These are phyloP conservation scores for Muntiacus reevesi DNA, from an alignment of 2,113 vertebrate species.

Conservation along the genomic window DNA sequence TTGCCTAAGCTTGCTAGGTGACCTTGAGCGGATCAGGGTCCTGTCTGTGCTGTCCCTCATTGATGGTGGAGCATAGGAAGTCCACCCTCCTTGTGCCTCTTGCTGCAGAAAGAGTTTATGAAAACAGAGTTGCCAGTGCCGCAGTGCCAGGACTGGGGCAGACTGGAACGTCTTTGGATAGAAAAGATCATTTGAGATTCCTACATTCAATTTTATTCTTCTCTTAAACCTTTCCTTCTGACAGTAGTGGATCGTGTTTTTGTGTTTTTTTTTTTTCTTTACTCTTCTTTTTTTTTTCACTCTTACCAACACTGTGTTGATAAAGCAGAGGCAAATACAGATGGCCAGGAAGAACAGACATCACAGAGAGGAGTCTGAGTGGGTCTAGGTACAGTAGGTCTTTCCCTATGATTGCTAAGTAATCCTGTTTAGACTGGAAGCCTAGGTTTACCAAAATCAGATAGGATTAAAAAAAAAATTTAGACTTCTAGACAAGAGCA, in stretches of 20 bases:
- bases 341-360: no score
- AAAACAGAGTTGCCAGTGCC: background rate
- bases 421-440: background rate
- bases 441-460: background rate
- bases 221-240: background rate
- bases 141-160: no score
- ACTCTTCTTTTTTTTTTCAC: background rate
- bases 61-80: background rate
- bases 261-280: background rate
- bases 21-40: background rate
- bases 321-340: background rate
- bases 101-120: background rate
- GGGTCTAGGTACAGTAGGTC: no score
- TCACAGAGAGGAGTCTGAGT: background rate
- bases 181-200: background rate
- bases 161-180: background rate
- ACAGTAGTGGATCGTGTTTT: background rate
- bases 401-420: background rate
- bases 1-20: background rate
- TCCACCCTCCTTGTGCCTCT: background rate
- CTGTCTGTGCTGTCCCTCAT: background rate
- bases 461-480: no score
- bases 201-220: background rate
- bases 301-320: background rate
- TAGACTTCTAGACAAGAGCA: background rate